A percentile compares a stretch with the other conserved stretches of the same genome.
Conservation (phyloP, 1,140 invertebrate genomes). For the Musca vetustissima region DNA sequence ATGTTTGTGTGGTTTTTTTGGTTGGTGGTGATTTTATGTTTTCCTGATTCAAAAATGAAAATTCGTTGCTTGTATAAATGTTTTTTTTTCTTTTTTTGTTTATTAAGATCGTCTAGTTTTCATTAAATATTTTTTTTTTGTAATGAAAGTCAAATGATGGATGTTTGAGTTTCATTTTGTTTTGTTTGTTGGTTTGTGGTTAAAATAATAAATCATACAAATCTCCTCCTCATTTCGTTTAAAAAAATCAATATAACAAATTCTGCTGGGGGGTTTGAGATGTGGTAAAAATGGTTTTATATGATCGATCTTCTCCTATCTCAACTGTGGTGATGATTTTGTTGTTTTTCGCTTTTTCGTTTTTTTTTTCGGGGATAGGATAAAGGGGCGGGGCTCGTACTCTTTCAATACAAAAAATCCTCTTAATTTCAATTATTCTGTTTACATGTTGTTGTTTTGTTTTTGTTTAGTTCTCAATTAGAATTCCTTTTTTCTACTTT, state of each 20-base stretch:
- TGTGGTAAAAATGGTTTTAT: slow-evolving; percentile 12
- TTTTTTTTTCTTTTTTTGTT: slow-evolving; percentile 9
- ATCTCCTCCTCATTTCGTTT: slow-evolving; percentile 2
- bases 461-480: background rate
- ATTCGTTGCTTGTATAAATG: slow-evolving; percentile 21
- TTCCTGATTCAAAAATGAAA: slow-evolving; percentile 7
- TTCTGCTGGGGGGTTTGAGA: background rate
- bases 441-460: slow-evolving; percentile 1
- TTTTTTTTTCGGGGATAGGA: slow-evolving; percentile 1
- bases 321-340: background rate
- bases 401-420: slow-evolving; percentile 4
- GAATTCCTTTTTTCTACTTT: background rate
- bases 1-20: background rate
- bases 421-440: background rate
- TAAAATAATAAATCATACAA: too few relatives aligned
- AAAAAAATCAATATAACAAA: slow-evolving; percentile 8
- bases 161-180: background rate
- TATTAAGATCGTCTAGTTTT: slow-evolving; percentile 13
- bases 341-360: background rate
- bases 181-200: background rate
- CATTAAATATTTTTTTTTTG: background rate
- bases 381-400: background rate
- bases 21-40: background rate
- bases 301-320: background rate
- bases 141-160: background rate